phyloP scores from a whole-genome alignment of 1,140 invertebrate genomes.

The Portunus trituberculatus region DNA sequence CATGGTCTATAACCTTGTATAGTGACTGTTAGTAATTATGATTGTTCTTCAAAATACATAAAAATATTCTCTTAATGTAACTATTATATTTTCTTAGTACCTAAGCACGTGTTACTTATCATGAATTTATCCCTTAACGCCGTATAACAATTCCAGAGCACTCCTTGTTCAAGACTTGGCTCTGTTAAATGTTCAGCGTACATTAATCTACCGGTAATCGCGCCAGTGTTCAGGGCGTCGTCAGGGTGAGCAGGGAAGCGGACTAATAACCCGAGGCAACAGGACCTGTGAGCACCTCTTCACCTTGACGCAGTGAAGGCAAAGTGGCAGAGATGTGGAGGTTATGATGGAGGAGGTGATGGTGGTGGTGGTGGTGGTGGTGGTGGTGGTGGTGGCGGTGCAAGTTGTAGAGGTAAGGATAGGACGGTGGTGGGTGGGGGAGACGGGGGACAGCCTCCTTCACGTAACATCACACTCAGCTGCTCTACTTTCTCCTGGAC shows the following conservation, averaged over 20 bases:
- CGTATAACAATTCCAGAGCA: no score
- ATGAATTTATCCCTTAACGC: no score
- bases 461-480: constrained; percentile 41
- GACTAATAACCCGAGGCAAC: background rate
- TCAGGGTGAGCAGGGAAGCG: background rate
- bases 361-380: background rate
- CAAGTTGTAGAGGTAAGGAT: background rate
- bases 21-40: no score
- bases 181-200: no score
- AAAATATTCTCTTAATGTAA: no score
- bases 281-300: background rate
- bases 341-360: background rate
- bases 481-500: constrained; percentile 26
- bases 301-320: background rate
- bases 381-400: background rate
- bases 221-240: no score
- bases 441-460: background rate
- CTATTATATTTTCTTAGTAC: no score
- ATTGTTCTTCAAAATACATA: no score
- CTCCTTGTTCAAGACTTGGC: no score
- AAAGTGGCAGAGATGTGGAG: background rate
- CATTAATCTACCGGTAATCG: no score
- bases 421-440: background rate
- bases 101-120: no score
- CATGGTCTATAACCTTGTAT: no score